phyloP scores from a whole-genome alignment of 2,888 invertebrate genomes.

The Antheraea assamensis region DNA sequence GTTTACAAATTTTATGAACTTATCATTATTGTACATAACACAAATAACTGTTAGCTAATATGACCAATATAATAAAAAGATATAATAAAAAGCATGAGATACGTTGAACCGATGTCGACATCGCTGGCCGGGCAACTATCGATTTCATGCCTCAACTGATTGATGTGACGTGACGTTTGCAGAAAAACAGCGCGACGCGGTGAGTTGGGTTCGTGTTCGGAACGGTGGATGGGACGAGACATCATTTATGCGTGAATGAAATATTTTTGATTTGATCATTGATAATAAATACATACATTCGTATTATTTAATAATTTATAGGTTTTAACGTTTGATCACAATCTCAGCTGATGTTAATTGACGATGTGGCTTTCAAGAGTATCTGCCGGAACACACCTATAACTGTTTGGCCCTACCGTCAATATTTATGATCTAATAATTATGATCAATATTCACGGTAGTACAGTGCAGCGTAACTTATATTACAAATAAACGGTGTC shows the following conservation, averaged over 20 bases:
- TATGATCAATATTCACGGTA: no score
- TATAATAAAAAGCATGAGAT: conserved; percentile 1
- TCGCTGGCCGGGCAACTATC: conserved; percentile 37
- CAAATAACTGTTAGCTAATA: not conserved
- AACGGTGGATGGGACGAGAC: not conserved
- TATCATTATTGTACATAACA: not conserved
- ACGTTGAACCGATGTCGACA: conserved; percentile 29
- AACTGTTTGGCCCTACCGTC: no score
- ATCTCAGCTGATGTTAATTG: no score
- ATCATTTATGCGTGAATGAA: conserved; percentile 1
- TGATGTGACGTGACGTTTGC: conserved; percentile 45
- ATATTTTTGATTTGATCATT: not conserved
- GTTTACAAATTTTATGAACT: not conserved
- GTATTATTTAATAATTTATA: not conserved
- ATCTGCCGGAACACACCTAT: no score
- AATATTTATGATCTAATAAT: no score
- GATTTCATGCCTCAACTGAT: conserved; percentile 55
- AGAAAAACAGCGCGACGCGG: conserved; percentile 35
- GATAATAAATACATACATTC: not conserved
- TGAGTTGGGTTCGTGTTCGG: conserved; percentile 9
- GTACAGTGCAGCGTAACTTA: no score
- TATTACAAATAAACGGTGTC: no score
- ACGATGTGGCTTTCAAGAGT: no score
- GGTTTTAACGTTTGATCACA: no score
- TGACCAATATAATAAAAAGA: not conserved